Evolutionary conservation across 2,797 vertebrate genomes (phyloP).

Genomic region (Lacerta viridis): DNA sequence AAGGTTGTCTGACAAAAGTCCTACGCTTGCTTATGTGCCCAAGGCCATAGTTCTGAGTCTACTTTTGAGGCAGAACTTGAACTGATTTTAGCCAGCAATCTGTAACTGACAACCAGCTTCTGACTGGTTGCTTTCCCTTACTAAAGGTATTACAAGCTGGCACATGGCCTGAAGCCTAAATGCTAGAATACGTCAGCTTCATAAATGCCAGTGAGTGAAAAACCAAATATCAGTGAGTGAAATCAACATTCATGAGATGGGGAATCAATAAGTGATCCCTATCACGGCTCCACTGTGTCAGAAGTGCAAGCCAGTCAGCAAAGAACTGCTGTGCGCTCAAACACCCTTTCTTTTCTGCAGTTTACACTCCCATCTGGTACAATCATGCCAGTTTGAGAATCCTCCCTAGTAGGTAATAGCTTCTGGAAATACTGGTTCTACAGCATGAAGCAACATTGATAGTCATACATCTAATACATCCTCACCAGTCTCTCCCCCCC

Average conservation of each 20-base stretch:
- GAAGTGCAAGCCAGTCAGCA: constrained; percentile 8
- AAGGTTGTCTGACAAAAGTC: background rate
- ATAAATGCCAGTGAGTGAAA: background rate
- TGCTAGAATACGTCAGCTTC: background rate
- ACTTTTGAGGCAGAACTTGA: background rate
- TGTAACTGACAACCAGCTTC: background rate
- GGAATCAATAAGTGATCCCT: background rate
- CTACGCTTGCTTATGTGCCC: background rate
- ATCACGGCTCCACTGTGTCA: background rate
- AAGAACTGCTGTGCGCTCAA: background rate
- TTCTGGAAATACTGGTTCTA: constrained; percentile 70
- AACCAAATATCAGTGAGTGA: background rate
- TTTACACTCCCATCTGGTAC: constrained; percentile 56
- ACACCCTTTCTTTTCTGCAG: constrained; percentile 29
- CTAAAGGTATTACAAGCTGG: background rate
- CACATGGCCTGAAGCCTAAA: background rate
- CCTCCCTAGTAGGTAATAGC: constrained; percentile 1
- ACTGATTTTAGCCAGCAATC: background rate
- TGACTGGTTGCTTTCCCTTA: background rate
- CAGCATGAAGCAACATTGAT: constrained; percentile 38
- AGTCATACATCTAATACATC: constrained; percentile 16
- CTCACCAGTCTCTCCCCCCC: background rate
- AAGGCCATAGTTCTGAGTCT: background rate
- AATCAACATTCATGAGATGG: constrained; percentile 7
- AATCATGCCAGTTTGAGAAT: constrained; percentile 52